Base-by-base conservation (phyloP, 2,888 invertebrate genomes). In the Malthinus seriepunctatus region DNA sequence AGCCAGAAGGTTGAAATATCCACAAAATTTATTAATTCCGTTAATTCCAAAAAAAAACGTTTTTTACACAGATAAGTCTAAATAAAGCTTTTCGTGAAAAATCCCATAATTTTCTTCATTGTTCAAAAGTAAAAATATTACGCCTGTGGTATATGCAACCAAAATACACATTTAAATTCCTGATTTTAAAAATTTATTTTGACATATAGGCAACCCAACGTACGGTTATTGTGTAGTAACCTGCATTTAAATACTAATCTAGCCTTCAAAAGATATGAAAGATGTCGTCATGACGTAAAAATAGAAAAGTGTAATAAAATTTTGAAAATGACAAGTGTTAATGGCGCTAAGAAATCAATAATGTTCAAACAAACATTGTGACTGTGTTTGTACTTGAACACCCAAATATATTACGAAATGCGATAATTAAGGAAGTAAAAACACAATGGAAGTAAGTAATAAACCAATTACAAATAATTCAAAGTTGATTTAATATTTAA, bases 281-380 rank as follows among this genome's bases (percentile, higher is more conserved):
- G 59, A 60, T 60, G 59, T 55, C 59, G 50, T 60, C 54, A 54
- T 58, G 39, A 14, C 37, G 44, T 32, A 32, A 49, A 15, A 51
- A 38, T 34, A 32, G 49, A 38, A 51, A 45, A 51, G 37, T 51
- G 55, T 48, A 60, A 34, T 39, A 54, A 37, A 57, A 63, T 60
- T 65, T 65, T 65, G 60, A 66, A 64, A 63, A 64, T 60, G 63
- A 59, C 64, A 56, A 35, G 38, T 44, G 37, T 32, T 49, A 38
- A 56, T 60, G 62, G 59, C 64, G 65, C 59, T 56, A 65, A 63
- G 62, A 66, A 66, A 66, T 66, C 66, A 65, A 66, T 66, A 66
- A 62, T 14, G 49, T 49, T 32, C 45, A 53, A 53, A 49, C 42
- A 59, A 59, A 54, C 32, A 62, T 45, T 60, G 47, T 51, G 37